These are phyloP conservation scores for Drosophila siamana DNA, from an alignment of 2,888 invertebrate species.

Conservation along the genomic window DNA sequence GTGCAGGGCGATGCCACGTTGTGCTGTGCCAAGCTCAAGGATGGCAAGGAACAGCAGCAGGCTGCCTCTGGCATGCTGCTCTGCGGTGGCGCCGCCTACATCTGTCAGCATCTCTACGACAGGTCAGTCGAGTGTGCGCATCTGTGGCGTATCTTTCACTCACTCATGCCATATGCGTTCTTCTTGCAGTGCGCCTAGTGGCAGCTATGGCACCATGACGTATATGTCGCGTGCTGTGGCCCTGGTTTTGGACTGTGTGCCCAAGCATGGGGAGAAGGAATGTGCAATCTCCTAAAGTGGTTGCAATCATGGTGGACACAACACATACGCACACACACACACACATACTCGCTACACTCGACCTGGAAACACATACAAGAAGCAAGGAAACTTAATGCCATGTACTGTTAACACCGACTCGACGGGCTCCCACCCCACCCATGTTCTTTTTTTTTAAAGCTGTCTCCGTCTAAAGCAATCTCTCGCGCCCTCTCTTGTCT, in stretches of 20 bases:
- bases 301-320: background rate
- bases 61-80: slow-evolving; percentile 89
- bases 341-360: slow-evolving; percentile 25
- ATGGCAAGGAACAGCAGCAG: slow-evolving; percentile 87
- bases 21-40: slow-evolving; percentile 94
- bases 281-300: slow-evolving; percentile 89
- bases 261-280: slow-evolving; percentile 92
- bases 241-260: slow-evolving; percentile 90
- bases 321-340: background rate
- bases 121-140: slow-evolving; percentile 68
- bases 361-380: slow-evolving; percentile 46
- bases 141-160: too few species aligned
- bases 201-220: slow-evolving; percentile 98
- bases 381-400: slow-evolving; percentile 59
- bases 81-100: slow-evolving; percentile 97
- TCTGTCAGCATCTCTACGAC: slow-evolving; percentile 98
- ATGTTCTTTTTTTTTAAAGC: slow-evolving; percentile 5
- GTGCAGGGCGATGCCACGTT: slow-evolving; percentile 96
- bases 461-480: slow-evolving; percentile 25
- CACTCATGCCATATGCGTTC: too few species aligned
- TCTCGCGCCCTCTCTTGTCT: slow-evolving; percentile 25
- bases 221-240: slow-evolving; percentile 95
- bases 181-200: slow-evolving; percentile 94
- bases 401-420: slow-evolving; percentile 42
- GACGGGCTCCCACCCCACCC: slow-evolving; percentile 19